phyloP scores from a whole-genome alignment of 2,797 vertebrate genomes.

The Hippopotamyrus pictus region DNA sequence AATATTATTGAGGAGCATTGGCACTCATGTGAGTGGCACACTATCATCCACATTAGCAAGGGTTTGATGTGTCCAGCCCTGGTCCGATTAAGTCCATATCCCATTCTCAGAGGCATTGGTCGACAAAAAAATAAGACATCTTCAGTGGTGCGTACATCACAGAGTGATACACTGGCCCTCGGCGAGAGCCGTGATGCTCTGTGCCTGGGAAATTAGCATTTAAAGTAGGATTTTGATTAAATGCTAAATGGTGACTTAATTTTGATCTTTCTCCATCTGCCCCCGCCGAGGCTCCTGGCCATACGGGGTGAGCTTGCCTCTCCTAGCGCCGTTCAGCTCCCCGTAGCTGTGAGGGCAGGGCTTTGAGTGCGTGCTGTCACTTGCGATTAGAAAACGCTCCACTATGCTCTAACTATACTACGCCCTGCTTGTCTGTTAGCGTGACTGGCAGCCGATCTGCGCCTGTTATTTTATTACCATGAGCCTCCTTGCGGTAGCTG shows the following conservation, averaged over 20 bases:
- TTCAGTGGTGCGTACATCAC: neutral
- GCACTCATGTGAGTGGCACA: neutral
- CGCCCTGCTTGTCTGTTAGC: constrained; percentile 34
- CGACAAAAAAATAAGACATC: constrained; percentile 14
- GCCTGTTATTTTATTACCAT: constrained; percentile 23
- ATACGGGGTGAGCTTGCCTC: neutral
- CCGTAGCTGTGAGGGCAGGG: constrained; percentile 9
- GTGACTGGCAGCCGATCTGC: constrained; percentile 32
- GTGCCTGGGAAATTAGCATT: constrained; percentile 27
- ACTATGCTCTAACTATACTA: constrained; percentile 29
- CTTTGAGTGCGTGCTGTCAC: constrained; percentile 18
- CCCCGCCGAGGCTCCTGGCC: constrained; percentile 2
- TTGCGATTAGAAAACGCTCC: constrained; percentile 23
- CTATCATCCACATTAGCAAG: neutral
- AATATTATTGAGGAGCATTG: neutral
- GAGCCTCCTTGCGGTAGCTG: neutral
- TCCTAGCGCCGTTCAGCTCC: neutral
- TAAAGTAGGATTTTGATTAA: constrained; percentile 35
- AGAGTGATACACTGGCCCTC: neutral
- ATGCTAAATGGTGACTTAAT: constrained; percentile 29
- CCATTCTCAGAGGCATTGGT: neutral
- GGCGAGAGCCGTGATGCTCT: neutral
- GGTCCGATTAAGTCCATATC: neutral
- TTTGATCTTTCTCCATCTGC: constrained; percentile 27
- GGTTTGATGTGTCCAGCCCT: neutral